phyloP scores from a whole-genome alignment of 2,888 invertebrate species.

The Dyspetes luteomarginatus region DNA sequence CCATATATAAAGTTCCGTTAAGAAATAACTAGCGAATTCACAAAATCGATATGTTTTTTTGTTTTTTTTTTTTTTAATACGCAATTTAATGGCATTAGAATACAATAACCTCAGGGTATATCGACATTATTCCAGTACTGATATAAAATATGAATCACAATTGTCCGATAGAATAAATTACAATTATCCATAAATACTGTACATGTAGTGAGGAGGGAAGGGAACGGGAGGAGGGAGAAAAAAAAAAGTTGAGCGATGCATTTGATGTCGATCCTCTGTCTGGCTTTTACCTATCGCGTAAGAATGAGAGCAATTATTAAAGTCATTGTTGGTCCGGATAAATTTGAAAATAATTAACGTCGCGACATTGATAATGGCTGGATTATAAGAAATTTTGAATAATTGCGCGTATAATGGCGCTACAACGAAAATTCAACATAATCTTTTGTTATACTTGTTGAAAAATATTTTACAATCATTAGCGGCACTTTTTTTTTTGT shows the following conservation, averaged over 20 bases:
- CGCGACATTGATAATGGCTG: background rate
- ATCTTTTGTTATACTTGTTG: background rate
- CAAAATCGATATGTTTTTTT: no score
- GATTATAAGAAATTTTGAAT: background rate
- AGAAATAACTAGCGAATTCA: no score
- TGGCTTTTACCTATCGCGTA: constrained; percentile 2
- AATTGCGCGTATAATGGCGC: background rate
- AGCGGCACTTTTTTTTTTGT: no score
- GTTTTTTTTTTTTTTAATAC: constrained; percentile 59
- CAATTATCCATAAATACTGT: constrained; percentile 40
- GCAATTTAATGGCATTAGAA: constrained; percentile 58
- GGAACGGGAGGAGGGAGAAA: no score
- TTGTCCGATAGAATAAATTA: constrained; percentile 62
- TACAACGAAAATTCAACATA: background rate
- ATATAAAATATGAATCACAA: constrained; percentile 50
- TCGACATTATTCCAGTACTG: constrained; percentile 62
- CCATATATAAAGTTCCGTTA: no score
- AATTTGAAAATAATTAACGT: background rate
- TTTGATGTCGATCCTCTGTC: constrained; percentile 31
- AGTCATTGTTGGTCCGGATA: constrained; percentile 35
- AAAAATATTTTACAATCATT: no score
- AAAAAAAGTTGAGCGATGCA: constrained; percentile 25
- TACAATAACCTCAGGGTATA: constrained; percentile 64
- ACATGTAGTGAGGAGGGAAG: no score
- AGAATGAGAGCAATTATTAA: constrained; percentile 3